Evolutionary conservation across 2,113 vertebrate species (phyloP).

Genomic region (Boulengeromyrus knoepffleri): DNA sequence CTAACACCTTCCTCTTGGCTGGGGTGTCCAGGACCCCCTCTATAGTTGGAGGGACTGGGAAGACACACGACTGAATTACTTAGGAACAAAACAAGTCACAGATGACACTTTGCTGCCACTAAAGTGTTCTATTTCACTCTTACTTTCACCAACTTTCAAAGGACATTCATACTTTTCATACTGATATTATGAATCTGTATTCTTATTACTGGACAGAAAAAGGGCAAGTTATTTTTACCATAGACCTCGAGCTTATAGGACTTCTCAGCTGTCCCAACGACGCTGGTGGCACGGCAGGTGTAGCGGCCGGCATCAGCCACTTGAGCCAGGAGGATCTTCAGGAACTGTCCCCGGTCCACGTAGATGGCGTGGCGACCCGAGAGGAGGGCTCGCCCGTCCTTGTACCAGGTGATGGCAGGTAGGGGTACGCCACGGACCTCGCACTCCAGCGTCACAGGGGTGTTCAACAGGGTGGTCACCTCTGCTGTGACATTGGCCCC

Average conservation of each 20-base stretch:
- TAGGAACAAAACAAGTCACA: background rate
- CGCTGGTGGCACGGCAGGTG: constrained; percentile 68
- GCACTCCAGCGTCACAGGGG: constrained; percentile 74
- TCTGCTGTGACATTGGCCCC: constrained; percentile 77
- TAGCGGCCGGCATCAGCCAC: constrained; percentile 74
- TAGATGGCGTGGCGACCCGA: constrained; percentile 72
- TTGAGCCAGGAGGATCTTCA: constrained; percentile 75
- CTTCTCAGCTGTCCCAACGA: constrained; percentile 76
- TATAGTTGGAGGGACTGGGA: constrained; percentile 81
- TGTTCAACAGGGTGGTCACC: constrained; percentile 66
- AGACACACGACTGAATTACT: background rate
- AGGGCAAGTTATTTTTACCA: constrained; percentile 54
- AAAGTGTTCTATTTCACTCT: background rate
- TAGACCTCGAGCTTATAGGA: constrained; percentile 75
- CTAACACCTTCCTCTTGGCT: constrained; percentile 69
- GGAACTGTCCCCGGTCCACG: constrained; percentile 74
- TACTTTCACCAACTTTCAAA: background rate
- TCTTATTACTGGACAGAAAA: background rate
- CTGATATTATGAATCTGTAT: background rate
- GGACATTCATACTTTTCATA: background rate
- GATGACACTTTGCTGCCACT: background rate
- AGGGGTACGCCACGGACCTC: constrained; percentile 77
- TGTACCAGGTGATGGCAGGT: constrained; percentile 84
- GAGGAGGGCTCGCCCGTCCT: constrained; percentile 60
- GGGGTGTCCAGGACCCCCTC: constrained; percentile 55